Evolutionary conservation across 1,140 invertebrate species (phyloP).

Genomic region (Cydia amplana): DNA sequence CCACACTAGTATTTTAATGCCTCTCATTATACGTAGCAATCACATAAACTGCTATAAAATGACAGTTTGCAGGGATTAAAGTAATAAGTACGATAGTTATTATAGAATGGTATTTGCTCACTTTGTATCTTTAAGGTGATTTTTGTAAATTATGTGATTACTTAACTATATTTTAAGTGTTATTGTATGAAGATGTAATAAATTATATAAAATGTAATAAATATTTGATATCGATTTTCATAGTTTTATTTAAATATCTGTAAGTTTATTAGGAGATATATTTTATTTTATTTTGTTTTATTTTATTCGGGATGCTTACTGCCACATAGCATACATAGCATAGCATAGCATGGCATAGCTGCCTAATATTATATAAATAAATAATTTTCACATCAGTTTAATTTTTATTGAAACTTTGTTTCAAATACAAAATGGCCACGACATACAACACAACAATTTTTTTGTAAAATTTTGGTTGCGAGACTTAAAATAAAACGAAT

Average conservation of each 20-base stretch:
- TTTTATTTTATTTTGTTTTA: too few species aligned
- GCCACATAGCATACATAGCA: too few species aligned
- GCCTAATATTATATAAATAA: too few species aligned
- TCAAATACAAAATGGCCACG: slow-evolving; percentile 7
- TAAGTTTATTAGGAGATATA: neutral
- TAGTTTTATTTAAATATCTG: neutral
- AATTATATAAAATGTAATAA: neutral
- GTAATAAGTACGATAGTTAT: neutral
- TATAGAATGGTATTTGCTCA: neutral
- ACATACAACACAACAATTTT: neutral
- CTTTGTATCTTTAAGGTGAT: neutral
- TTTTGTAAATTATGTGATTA: slow-evolving; percentile 4
- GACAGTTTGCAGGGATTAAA: neutral
- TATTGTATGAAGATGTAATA: neutral
- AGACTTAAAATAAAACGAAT: too few species aligned
- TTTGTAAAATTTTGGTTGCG: too few species aligned
- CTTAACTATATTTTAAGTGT: neutral
- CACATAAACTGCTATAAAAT: too few species aligned
- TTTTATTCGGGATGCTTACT: too few species aligned
- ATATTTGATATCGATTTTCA: neutral
- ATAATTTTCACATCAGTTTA: neutral
- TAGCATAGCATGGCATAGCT: too few species aligned
- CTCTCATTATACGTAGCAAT: neutral
- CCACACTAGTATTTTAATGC: too few species aligned
- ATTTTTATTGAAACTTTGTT: slow-evolving; percentile 14